Conservation (phyloP, 2,797 vertebrate genomes). For the Tolypeutes matacus region DNA sequence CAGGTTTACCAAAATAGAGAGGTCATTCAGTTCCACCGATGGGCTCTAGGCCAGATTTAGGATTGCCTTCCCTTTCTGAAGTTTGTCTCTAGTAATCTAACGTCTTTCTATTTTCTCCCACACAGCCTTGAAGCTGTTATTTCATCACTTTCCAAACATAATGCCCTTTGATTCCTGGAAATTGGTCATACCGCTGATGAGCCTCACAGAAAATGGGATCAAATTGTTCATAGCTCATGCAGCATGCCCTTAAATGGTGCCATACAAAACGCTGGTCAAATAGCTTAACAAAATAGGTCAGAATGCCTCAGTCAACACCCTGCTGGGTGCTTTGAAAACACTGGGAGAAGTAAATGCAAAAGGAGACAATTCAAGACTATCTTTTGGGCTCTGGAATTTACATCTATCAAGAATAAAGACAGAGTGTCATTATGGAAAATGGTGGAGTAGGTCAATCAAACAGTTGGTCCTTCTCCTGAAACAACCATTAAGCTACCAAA, state of each 20-base stretch:
- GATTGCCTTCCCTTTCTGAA: not conserved
- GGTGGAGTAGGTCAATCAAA: too few relatives aligned
- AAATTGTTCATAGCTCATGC: rapidly evolving
- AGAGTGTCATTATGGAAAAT: too few relatives aligned
- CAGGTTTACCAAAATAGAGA: not conserved
- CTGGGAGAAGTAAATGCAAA: rapidly evolving
- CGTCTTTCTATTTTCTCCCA: not conserved
- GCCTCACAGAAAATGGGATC: constrained; percentile 64
- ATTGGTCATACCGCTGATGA: not conserved
- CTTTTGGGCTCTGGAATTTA: not conserved
- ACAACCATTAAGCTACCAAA: too few relatives aligned
- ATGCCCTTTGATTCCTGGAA: not conserved
- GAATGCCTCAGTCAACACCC: not conserved
- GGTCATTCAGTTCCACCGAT: not conserved
- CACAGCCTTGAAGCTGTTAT: not conserved
- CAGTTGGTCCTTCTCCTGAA: too few relatives aligned
- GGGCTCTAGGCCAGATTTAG: not conserved
- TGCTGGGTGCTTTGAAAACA: constrained; percentile 68
- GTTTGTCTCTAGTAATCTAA: not conserved
- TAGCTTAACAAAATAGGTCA: constrained; percentile 57
- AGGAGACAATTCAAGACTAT: rapidly evolving
- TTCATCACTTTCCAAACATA: rapidly evolving
- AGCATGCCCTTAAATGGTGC: rapidly evolving
- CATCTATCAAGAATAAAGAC: rapidly evolving
- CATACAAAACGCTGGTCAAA: constrained; percentile 54